Conservation (phyloP, 2,888 invertebrate genomes). For the Troides helena region DNA sequence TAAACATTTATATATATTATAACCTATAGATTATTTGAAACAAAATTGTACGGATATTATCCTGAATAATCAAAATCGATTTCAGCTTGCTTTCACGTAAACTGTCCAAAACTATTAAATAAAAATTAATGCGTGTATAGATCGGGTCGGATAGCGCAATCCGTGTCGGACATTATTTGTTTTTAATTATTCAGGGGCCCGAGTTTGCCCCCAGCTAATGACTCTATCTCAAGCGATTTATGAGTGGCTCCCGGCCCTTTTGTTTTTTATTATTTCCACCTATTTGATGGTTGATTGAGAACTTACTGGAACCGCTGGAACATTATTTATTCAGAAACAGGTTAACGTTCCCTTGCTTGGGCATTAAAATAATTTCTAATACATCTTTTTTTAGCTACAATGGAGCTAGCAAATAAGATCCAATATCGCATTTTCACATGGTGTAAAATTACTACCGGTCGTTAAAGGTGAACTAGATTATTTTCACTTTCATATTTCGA, state of each 20-base stretch:
- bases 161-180: constrained; percentile 78
- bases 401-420: too few species aligned
- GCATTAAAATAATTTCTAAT: background rate
- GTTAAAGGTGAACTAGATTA: too few species aligned
- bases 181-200: constrained; percentile 74
- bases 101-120: constrained; percentile 55
- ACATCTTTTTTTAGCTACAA: background rate
- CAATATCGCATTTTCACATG: too few species aligned
- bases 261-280: constrained; percentile 58
- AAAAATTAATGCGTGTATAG: constrained; percentile 65
- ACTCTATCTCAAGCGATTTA: constrained; percentile 75
- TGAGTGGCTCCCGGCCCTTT: constrained; percentile 55
- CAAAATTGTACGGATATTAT: constrained; percentile 10
- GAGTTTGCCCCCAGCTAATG: constrained; percentile 76
- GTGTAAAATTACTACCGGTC: too few species aligned
- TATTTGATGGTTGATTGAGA: constrained; percentile 59
- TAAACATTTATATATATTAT: too few species aligned
- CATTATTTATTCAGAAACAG: constrained; percentile 12
- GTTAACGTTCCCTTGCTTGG: background rate
- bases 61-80: constrained; percentile 31
- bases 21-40: background rate
- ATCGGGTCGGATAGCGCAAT: constrained; percentile 70
- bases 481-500: too few species aligned
- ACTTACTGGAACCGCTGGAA: constrained; percentile 31
- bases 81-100: constrained; percentile 45